These are phyloP conservation scores for Seison nebaliae DNA, from an alignment of 1,140 invertebrate genomes.

Conservation along the genomic window DNA sequence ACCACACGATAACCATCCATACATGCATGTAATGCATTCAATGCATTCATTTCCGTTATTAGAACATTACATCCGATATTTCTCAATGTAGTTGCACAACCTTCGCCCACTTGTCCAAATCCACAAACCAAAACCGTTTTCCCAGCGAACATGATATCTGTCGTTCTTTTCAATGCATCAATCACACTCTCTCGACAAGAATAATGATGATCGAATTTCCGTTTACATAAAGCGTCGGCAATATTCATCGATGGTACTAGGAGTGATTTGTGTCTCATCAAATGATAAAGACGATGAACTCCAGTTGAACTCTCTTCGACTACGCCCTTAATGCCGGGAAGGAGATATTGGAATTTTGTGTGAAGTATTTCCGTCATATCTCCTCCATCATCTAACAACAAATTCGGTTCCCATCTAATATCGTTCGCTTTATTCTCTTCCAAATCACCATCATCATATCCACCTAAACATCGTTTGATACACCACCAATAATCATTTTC, in stretches of 20 bases:
- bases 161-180: conserved; percentile 68
- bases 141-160: conserved; percentile 89
- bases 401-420: background rate
- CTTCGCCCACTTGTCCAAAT: conserved; percentile 78
- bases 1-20: conserved; percentile 91
- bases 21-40: conserved; percentile 29
- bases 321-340: conserved; percentile 81
- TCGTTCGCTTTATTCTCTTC: conserved; percentile 57
- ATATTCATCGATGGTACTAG: conserved; percentile 96
- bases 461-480: conserved; percentile 68
- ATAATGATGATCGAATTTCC: conserved; percentile 90
- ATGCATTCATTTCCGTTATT: conserved; percentile 82
- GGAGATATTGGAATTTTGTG: conserved; percentile 76
- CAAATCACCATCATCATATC: conserved; percentile 46
- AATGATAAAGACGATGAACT: conserved; percentile 75
- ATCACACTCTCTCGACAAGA: conserved; percentile 62
- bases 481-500: conserved; percentile 98
- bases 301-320: conserved; percentile 92
- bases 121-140: conserved; percentile 86
- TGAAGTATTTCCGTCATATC: conserved; percentile 85
- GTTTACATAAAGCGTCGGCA: conserved; percentile 84
- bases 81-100: conserved; percentile 73
- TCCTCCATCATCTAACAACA: conserved; percentile 82
- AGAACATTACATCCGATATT: conserved; percentile 71
- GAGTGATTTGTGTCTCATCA: conserved; percentile 56